Base-by-base conservation (phyloP, 2,113 vertebrate species). In the Mesoclemmys tuberculata region DNA sequence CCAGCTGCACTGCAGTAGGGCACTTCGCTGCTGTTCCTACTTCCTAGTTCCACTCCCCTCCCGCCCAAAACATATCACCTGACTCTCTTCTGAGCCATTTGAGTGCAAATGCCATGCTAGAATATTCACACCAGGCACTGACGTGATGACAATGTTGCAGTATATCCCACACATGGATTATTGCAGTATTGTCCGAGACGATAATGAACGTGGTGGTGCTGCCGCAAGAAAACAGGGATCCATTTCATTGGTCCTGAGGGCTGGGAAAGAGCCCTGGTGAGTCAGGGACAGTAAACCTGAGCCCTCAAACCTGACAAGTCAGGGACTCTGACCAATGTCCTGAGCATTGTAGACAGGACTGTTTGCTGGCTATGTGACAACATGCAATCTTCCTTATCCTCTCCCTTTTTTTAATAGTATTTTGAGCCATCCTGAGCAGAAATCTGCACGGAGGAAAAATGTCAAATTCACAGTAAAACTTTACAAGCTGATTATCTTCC, bases 171-270 rank as follows among this genome's bases (percentile, higher is more conserved):
- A 38, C n/a, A 38, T 10, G n/a, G 16, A 71, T 38, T 71, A 71
- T 22, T 71, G 64, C 64, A 22, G 35, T 38, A 71, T 2, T 38
- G n/a, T 18, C n/a, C 5, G 19, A 22, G 64, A 21, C 64, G 14
- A 58, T 44, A 58, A 55, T 13, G 58, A 78, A 55, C 26, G 16
- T 41, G 11, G 41, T 26, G 8, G 41, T n/a, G 0, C 35, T 48
- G 0, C 38, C 5, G 85, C 54, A 56, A 10, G 0, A 3, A 88
- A 31, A 5, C 10, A 12, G 38, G 56, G 5, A 68, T 58, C 16
- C 3, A 2, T 27, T 56, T 13, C 0, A 0, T 22, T 52, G 24
- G 6, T 19, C 85, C 11, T 5, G 2, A 74, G 1, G 7, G 10
- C 9, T 74, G 5, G 80, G 41, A 11, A 71, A 52, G 49, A 85